These are phyloP conservation scores for Spodoptera picta DNA, from an alignment of 2,888 invertebrate species.

Conservation along the genomic window DNA sequence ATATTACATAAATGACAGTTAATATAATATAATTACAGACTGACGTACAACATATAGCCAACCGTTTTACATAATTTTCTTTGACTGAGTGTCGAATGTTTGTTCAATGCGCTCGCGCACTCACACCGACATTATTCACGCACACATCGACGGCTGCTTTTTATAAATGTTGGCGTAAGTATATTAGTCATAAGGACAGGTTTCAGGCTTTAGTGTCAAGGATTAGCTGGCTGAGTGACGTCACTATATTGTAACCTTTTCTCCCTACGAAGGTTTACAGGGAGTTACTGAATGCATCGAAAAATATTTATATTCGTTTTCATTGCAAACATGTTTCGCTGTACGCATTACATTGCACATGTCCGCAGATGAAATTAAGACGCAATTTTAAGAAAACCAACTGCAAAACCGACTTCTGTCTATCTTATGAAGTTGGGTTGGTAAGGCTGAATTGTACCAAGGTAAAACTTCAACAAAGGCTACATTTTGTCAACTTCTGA, in stretches of 20 bases:
- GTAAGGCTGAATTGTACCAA: too few relatives aligned
- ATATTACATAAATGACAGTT: slow-evolving; percentile 2
- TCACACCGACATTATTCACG: slow-evolving; percentile 14
- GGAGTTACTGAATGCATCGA: too few relatives aligned
- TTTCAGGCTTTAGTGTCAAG: slow-evolving; percentile 55
- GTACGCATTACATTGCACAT: too few relatives aligned
- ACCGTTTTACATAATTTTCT: slow-evolving; percentile 50
- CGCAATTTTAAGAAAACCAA: too few relatives aligned
- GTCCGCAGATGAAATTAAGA: too few relatives aligned
- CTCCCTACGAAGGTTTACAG: slow-evolving; percentile 1
- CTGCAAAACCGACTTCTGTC: too few relatives aligned
- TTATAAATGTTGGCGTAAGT: slow-evolving; percentile 37
- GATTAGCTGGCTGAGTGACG: slow-evolving; percentile 38
- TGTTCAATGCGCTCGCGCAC: slow-evolving; percentile 42
- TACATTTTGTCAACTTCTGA: too few relatives aligned
- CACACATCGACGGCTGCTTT: slow-evolving; percentile 12
- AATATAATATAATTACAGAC: slow-evolving; percentile 13
- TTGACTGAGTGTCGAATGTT: slow-evolving; percentile 46
- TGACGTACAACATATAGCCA: slow-evolving; percentile 7
- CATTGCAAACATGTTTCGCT: too few relatives aligned
- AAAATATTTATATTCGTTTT: too few relatives aligned
- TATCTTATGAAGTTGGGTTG: too few relatives aligned
- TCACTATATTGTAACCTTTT: slow-evolving; percentile 30
- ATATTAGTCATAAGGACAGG: slow-evolving; percentile 54
- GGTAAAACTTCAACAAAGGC: too few relatives aligned